A percentile compares a stretch with the other conserved stretches of the same genome.
Conservation (phyloP, 2,888 invertebrate species). For the Agrotis exclamationis region DNA sequence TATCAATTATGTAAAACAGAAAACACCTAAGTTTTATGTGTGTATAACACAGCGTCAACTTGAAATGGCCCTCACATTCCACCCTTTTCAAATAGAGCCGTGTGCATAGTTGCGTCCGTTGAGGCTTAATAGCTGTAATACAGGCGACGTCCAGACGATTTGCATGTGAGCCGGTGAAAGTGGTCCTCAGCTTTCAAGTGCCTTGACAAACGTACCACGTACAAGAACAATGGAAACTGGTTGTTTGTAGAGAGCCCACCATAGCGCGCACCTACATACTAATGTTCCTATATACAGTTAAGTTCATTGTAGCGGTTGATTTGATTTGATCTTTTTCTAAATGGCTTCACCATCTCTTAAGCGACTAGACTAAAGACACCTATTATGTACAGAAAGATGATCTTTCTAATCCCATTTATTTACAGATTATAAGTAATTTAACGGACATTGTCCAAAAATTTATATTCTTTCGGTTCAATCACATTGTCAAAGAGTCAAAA, state of each 20-base stretch:
- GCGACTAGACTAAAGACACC: neutral
- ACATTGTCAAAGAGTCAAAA: slow-evolving; percentile 47
- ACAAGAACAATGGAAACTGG: slow-evolving; percentile 73
- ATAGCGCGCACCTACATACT: slow-evolving; percentile 65
- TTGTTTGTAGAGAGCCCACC: slow-evolving; percentile 69
- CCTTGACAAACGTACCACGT: slow-evolving; percentile 70
- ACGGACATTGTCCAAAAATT: slow-evolving; percentile 51
- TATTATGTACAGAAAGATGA: neutral
- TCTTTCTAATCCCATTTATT: slow-evolving; percentile 21
- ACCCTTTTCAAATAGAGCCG: slow-evolving; percentile 47
- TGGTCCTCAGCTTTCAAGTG: slow-evolving; percentile 74
- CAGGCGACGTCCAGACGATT: slow-evolving; percentile 71
- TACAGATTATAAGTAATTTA: slow-evolving; percentile 52
- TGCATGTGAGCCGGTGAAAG: slow-evolving; percentile 79
- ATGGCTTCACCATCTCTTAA: slow-evolving; percentile 10
- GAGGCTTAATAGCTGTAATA: slow-evolving; percentile 64
- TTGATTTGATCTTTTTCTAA: slow-evolving; percentile 59
- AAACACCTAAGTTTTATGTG: slow-evolving; percentile 24
- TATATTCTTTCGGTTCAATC: slow-evolving; percentile 47
- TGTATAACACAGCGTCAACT: slow-evolving; percentile 24
- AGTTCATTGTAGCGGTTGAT: slow-evolving; percentile 56
- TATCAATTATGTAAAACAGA: slow-evolving; percentile 43
- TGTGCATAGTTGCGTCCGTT: slow-evolving; percentile 51
- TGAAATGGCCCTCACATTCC: slow-evolving; percentile 44
- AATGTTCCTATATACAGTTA: slow-evolving; percentile 65